Evolutionary conservation across 1,140 invertebrate species (phyloP), one percentile per base, ranked within the genome.

Genomic region (Venustaconcha ellipsiformis): DNA sequence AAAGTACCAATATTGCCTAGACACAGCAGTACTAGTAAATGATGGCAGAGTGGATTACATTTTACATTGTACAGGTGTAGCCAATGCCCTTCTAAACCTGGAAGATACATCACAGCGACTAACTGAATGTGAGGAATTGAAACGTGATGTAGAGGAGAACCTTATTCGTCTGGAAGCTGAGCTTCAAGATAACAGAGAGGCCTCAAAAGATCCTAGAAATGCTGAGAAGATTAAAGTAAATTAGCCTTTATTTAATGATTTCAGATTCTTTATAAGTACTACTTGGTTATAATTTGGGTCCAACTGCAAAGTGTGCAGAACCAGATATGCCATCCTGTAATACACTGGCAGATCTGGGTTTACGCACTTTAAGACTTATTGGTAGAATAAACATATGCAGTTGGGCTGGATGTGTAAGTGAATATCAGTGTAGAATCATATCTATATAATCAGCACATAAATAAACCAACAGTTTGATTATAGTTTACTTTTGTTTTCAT

Each of bases 161-260:
- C 90, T 98, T 23, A 93, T 95, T 80, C 92, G 96, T 64, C 96
- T 95, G 88, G 96, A 98, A 91, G 96, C 98, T 89, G 94, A 94
- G 83, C 87, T 96, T 5, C 92, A 94, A 18, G 95, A 96, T 84
- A 94, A 96, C 90, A 92, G 94, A 67, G 88, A 96, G 26, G 95
- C 94, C 62, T 94, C 94, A 78, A 93, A 93, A 86, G 95, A 96
- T 91, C 94, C 94, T 12, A 95, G 95, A 90, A 89, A 96, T 78
- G 90, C 96, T 62, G 95, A 96, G 74, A 93, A 94, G 87, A 95
- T 96, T 69, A 95, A 95, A 91, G 92, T 92, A 78, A 91, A 72
- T 58, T 18, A 14, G 58, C 58, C 20, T 57, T 78, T 55, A 14
- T 68, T 14, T n/a, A 18, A 63, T 26, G 12, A 18, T 18, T 17